Evolutionary conservation across 1,140 invertebrate genomes (phyloP).

Genomic region (Cotesia typhae): DNA sequence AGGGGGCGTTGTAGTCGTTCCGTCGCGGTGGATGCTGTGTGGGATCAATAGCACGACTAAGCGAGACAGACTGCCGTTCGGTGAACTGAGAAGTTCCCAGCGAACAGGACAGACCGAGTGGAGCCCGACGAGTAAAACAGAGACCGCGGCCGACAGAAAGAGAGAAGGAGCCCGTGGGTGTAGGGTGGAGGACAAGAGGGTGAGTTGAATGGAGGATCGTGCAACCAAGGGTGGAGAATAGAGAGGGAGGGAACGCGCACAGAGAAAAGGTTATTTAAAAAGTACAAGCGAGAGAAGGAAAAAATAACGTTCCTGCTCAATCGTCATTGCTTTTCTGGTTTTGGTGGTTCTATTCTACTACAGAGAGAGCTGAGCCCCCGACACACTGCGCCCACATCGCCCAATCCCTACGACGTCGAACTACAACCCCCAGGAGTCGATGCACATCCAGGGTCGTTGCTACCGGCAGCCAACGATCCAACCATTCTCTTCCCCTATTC

Average conservation of each 20-base stretch:
- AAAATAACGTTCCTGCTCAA: conserved; percentile 9
- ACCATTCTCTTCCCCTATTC: conserved; percentile 44
- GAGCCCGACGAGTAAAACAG: background rate
- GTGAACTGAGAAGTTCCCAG: conserved; percentile 9
- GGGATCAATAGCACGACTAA: conserved; percentile 64
- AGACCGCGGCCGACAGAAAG: no score
- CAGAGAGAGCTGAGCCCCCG: no score
- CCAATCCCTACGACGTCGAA: conserved; percentile 53
- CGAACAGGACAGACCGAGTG: conserved; percentile 30
- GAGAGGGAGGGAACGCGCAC: background rate
- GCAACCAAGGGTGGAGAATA: background rate
- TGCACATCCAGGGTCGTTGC: conserved; percentile 66
- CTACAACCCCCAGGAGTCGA: conserved; percentile 64
- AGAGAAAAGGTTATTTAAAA: conserved; percentile 34
- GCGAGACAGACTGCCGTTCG: conserved; percentile 35
- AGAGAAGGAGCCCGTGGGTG: background rate
- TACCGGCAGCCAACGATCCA: conserved; percentile 66
- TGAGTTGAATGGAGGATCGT: conserved; percentile 24
- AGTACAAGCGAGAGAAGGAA: conserved; percentile 36
- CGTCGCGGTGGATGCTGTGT: conserved; percentile 64
- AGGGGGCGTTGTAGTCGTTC: conserved; percentile 64
- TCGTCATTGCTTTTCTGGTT: no score
- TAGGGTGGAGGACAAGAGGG: conserved; percentile 27
- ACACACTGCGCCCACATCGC: no score
- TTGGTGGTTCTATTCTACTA: no score